Base-by-base conservation (phyloP, 2,888 invertebrate genomes). In the Dicyrtomina minuta region DNA sequence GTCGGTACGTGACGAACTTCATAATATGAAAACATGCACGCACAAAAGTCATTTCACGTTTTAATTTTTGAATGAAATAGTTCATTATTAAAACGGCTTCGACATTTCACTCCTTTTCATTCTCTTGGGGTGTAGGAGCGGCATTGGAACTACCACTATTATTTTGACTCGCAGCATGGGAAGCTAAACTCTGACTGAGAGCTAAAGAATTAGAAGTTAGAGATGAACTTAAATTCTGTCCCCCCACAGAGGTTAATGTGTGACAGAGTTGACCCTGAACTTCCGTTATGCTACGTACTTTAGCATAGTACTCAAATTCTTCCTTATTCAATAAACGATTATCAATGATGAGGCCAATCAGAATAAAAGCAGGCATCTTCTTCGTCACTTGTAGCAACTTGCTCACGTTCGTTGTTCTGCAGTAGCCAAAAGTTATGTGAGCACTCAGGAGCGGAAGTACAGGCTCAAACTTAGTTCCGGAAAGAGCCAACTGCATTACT, bases 351-450 rank as follows among this genome's bases (percentile, higher is more conserved):
- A 68, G 64, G 17, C 90, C 90, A 81, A 93, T 81, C 22, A 92
- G 82, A 75, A 89, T 81, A 79, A 90, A 82, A 80, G 90, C 88
- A 1, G 90, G 90, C 73, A 87, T 85, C 80, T 88, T 91, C 71
- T 87, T 90, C 5, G 88, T 81, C 51, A 89, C 85, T 80, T 87
- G 88, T 44, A 89, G 80, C 79, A 92, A 80, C 75, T 85, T 84
- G 12, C 81, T 81, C 44, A 88, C 85, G 79, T 87, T 86, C 41
- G 86, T 84, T 59, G 90, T 87, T 66, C 87, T 85, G 53, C 90
- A 88, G 82, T 92, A 92, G 55, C 92, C 85, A 1, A 89, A 84
- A 74, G 87, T 85, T 80, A 87, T 88, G 39, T 86, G 85, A 0
- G 87, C 85, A n/a, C 84, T 83, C 78, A 89, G 88, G 58, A 92